Percentiles rank a stretch among this genome's conserved stretches.
Conservation (phyloP, 2,113 vertebrate genomes). For the Brachyhypopomus gauderio region DNA sequence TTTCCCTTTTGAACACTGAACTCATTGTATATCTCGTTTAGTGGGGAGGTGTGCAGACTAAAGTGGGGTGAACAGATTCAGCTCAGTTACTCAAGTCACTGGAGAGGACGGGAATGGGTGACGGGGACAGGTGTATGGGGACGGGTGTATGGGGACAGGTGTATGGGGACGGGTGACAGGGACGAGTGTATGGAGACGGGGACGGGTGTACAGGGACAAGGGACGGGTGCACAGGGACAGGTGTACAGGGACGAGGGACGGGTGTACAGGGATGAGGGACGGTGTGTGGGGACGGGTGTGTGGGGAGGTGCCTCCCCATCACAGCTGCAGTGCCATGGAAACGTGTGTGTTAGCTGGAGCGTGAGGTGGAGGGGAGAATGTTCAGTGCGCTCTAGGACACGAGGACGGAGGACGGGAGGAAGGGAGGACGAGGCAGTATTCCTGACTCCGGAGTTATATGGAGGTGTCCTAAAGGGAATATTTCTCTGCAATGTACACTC, state of each 20-base stretch:
- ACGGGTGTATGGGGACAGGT: slow-evolving; percentile 65
- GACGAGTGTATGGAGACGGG: slow-evolving; percentile 67
- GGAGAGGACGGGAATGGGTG: slow-evolving; percentile 63
- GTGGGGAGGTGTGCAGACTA: slow-evolving; percentile 66
- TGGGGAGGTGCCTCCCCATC: slow-evolving; percentile 70
- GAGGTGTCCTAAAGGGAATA: too few species aligned
- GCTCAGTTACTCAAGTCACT: slow-evolving; percentile 61
- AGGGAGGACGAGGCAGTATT: too few species aligned
- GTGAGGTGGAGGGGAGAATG: slow-evolving; percentile 64
- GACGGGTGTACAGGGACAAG: too few species aligned
- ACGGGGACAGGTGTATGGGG: slow-evolving; percentile 66
- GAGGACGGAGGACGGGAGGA: too few species aligned
- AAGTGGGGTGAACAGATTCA: slow-evolving; percentile 64
- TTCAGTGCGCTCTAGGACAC: too few species aligned
- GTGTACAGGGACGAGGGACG: slow-evolving; percentile 69
- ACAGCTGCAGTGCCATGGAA: slow-evolving; percentile 69
- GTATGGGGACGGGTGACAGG: too few species aligned
- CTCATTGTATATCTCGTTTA: slow-evolving; percentile 63
- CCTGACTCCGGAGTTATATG: too few species aligned
- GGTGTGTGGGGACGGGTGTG: slow-evolving; percentile 64
- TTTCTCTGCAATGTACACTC: too few species aligned
- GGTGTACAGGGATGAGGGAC: too few species aligned
- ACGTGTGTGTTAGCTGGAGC: slow-evolving; percentile 67
- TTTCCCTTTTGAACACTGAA: slow-evolving; percentile 72
- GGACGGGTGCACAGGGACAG: too few species aligned